Conservation (phyloP, 2,113 vertebrate genomes). For the Nymphicus hollandicus region DNA sequence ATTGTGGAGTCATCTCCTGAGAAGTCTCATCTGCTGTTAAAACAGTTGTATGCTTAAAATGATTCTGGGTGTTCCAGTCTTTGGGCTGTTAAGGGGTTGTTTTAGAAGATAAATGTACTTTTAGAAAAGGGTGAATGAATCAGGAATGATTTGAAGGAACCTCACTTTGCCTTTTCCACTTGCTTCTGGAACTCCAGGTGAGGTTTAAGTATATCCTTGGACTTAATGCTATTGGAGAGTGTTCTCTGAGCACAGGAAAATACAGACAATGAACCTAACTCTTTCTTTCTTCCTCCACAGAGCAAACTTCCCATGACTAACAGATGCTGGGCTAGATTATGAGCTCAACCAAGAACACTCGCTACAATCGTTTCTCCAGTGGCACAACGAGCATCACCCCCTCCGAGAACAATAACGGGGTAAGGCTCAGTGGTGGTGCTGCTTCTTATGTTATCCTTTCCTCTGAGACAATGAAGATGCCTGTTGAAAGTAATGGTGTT, state of each 20-base stretch:
- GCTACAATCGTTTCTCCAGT: conserved; percentile 78
- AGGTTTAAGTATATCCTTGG: not conserved
- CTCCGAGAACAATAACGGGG: conserved; percentile 75
- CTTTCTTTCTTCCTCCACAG: conserved; percentile 38
- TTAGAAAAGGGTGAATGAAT: not conserved
- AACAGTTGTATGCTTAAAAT: not conserved
- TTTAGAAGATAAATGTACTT: not conserved
- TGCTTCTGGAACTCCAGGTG: not conserved
- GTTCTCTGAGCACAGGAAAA: not conserved
- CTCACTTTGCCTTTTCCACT: not conserved
- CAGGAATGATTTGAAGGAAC: not conserved
- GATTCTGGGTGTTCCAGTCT: not conserved
- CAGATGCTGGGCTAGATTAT: conserved; percentile 77
- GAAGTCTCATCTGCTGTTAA: not conserved
- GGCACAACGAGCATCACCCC: conserved; percentile 67
- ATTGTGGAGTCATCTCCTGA: not conserved
- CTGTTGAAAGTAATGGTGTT: not conserved
- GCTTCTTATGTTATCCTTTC: not conserved
- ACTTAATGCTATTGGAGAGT: not conserved
- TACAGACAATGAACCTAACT: not conserved
- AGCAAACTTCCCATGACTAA: conserved; percentile 49
- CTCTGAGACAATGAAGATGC: not conserved
- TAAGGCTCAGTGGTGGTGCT: conserved; percentile 48
- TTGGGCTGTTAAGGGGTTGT: too few species aligned
- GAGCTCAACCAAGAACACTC: conserved; percentile 79